phyloP scores from a whole-genome alignment of 1,140 invertebrate genomes.

The Dendrolimus punctatus region DNA sequence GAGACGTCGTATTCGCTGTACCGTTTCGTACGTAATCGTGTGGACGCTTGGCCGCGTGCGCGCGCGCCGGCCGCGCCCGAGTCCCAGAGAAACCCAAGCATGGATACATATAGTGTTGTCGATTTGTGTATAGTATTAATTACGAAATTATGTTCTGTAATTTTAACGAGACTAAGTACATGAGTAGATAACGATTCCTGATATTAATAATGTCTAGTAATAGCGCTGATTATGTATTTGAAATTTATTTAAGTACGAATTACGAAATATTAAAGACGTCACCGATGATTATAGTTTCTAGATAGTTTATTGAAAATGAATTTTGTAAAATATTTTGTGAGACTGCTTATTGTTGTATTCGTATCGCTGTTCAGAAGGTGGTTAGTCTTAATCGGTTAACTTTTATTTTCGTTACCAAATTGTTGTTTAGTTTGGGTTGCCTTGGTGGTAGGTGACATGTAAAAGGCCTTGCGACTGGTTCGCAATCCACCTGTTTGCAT shows the following conservation, averaged over 20 bases:
- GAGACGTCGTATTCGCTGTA: conserved; percentile 36
- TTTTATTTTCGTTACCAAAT: conserved; percentile 71
- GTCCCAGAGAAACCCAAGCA: conserved; percentile 67
- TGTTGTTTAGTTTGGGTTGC: conserved; percentile 62
- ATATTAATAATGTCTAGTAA: conserved; percentile 64
- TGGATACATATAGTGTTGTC: conserved; percentile 61
- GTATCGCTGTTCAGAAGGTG: conserved; percentile 56
- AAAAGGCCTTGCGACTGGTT: conserved; percentile 24
- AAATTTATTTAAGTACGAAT: conserved; percentile 59
- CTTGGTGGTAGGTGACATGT: conserved; percentile 52
- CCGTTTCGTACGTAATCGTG: conserved; percentile 47
- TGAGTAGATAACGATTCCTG: conserved; percentile 68
- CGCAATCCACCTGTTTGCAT: conserved; percentile 4
- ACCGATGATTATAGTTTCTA: conserved; percentile 63
- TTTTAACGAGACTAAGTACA: conserved; percentile 66
- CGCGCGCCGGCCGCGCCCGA: conserved; percentile 32
- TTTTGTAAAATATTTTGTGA: conserved; percentile 70
- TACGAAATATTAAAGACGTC: conserved; percentile 53
- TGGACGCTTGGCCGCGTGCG: conserved; percentile 35
- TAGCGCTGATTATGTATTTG: conserved; percentile 63
- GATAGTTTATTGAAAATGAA: conserved; percentile 63
- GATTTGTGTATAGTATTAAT: conserved; percentile 71
- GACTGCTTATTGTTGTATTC: conserved; percentile 70
- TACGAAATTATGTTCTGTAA: conserved; percentile 65
- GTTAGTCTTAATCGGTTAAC: conserved; percentile 53